These are phyloP conservation scores for Diaperis boleti DNA, from an alignment of 2,888 invertebrate genomes.

Conservation along the genomic window DNA sequence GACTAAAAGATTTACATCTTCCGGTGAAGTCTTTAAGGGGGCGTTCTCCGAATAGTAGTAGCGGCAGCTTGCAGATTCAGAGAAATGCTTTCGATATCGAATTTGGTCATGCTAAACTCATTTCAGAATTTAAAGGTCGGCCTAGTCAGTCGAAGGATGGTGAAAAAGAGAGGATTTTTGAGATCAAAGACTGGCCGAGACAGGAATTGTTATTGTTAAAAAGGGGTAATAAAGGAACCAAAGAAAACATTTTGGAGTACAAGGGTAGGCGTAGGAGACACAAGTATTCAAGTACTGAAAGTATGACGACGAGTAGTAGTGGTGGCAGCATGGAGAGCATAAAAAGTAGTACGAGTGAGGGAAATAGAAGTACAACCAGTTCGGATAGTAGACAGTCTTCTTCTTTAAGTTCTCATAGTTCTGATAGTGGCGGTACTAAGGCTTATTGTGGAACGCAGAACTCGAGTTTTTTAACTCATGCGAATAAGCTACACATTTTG, in stretches of 20 bases:
- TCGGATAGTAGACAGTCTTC: constrained; percentile 87
- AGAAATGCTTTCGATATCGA: constrained; percentile 62
- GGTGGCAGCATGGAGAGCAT: constrained; percentile 90
- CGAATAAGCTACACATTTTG: constrained; percentile 84
- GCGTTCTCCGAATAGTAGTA: constrained; percentile 72
- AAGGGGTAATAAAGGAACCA: constrained; percentile 56
- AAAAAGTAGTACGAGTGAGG: constrained; percentile 88
- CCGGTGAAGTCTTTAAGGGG: constrained; percentile 78
- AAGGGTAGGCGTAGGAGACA: constrained; percentile 74
- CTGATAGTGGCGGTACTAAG: constrained; percentile 79
- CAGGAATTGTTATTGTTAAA: constrained; percentile 60
- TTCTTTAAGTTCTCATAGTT: constrained; percentile 87
- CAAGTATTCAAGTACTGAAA: constrained; percentile 84
- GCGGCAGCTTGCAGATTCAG: constrained; percentile 66
- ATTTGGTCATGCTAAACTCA: constrained; percentile 60
- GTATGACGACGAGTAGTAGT: constrained; percentile 89
- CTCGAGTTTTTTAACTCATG: constrained; percentile 77
- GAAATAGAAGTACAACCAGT: constrained; percentile 86
- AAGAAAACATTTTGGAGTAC: constrained; percentile 66
- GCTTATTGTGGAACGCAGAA: constrained; percentile 71
- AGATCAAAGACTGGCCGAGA: constrained; percentile 79
- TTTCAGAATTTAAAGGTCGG: constrained; percentile 72
- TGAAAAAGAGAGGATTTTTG: constrained; percentile 70
- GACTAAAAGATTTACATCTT: constrained; percentile 79
- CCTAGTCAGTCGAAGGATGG: constrained; percentile 69